Evolutionary conservation across 2,888 invertebrate genomes (phyloP), one percentile per base, ranked within the genome.

Genomic region (Drosophila kambysellisi): DNA sequence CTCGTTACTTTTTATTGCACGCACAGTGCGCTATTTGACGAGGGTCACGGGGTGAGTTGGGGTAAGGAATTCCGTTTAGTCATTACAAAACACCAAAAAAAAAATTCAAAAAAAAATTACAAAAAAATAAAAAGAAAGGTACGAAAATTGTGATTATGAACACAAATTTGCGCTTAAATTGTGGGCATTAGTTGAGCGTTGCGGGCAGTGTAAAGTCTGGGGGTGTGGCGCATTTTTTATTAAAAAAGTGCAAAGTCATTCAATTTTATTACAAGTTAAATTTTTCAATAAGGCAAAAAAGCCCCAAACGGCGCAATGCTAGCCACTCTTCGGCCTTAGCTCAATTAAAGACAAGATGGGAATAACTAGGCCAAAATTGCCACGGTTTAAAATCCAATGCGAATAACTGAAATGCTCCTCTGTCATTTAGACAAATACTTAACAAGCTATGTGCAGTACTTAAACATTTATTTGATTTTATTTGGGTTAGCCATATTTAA

Each of bases 1-100:
- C 87, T 88, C 90, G 90, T 88, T 90, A 86, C 87, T 76, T 88
- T 88, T 88, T 88, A 88, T 90, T 86, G 88, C 86, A 89, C 85
- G 90, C 89, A 89, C 89, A 70, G 64, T 56, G 62, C 62, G 35
- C 52, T 54, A 56, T 46, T 50, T 17, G 52, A 46, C 30, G 51
- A 32, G 33, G 66, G 43, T 56, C 58, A 46, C 15, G 56, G 65
- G 66, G 30, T 32, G 25, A 54, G 48, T 48, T 51, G 48, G 12
- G 39, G 39, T 8, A 46, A 39, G 41, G 56, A 73, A 82, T 89
- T 85, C 64, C 72, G 85, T 82, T 57, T 56, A 85, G 85, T 89
- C 85, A 89, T 86, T 86, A 88, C 85, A 57, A 56, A 4, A 33
- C 77, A 51, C 41, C 20, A 20, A 50, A 41, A 35, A 17, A 33